Percentiles rank a stretch among this genome's conserved stretches.
These are phyloP conservation scores for Acanthoscelides obtectus DNA, from an alignment of 2,888 invertebrate species.

Conservation along the genomic window DNA sequence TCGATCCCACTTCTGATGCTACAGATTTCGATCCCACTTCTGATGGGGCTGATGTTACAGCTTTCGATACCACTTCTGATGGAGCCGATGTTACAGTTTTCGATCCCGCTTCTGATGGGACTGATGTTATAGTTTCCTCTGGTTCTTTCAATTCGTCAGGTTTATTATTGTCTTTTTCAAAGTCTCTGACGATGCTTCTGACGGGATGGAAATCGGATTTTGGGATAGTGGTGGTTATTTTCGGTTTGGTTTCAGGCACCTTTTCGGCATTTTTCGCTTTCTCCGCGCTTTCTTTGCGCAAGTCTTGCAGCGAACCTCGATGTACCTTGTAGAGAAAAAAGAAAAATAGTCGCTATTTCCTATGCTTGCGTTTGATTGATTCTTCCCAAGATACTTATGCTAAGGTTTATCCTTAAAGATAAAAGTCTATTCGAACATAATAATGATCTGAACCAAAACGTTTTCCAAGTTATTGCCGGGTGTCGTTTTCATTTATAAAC, in stretches of 20 bases:
- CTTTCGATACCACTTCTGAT: not conserved
- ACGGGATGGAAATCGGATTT: conserved; percentile 51
- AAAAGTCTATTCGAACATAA: too few species aligned
- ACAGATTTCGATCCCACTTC: too few species aligned
- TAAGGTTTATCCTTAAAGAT: too few species aligned
- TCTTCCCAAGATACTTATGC: too few species aligned
- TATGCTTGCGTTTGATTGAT: too few species aligned
- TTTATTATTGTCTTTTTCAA: conserved; percentile 49
- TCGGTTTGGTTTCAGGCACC: conserved; percentile 28
- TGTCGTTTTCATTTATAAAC: too few species aligned
- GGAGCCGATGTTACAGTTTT: not conserved
- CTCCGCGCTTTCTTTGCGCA: conserved; percentile 42
- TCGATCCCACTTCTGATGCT: conserved; percentile 6
- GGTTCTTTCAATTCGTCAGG: conserved; percentile 10
- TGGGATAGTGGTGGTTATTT: conserved; percentile 47
- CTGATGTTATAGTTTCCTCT: not conserved
- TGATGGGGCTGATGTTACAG: not conserved
- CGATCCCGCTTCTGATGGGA: not conserved
- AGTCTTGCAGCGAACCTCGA: conserved; percentile 53
- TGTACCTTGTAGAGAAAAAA: conserved; percentile 50
- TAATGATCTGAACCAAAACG: too few species aligned
- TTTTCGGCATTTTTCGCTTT: conserved; percentile 15
- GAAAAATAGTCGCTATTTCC: too few species aligned
- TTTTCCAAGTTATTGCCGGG: too few species aligned
- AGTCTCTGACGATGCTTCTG: conserved; percentile 59